Evolutionary conservation across 2,113 vertebrate genomes (phyloP).

Genomic region (Telmatochromis brichardi): DNA sequence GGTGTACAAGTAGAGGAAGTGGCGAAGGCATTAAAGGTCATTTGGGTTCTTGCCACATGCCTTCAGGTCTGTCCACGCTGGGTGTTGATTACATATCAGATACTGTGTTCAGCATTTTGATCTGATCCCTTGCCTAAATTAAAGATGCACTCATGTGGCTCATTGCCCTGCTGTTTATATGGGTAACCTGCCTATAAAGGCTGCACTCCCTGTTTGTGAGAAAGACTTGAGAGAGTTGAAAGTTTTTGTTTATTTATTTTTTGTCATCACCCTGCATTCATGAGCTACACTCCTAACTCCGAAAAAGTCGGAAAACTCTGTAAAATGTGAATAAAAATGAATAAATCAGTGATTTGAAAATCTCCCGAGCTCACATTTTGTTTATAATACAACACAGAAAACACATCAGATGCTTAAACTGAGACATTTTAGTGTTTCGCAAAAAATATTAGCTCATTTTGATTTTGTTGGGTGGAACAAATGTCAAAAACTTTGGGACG

Average conservation of each 20-base stretch:
- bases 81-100: neutral
- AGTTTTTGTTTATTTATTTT: neutral
- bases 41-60: neutral
- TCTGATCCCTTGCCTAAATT: neutral
- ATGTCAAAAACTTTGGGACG: neutral
- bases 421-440: fast-evolving
- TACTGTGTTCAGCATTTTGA: neutral
- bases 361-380: neutral
- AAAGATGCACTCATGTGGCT: neutral
- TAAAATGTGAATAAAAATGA: fast-evolving
- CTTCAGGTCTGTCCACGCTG: neutral
- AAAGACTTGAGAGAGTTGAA: neutral
- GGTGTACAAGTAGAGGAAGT: neutral
- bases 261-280: neutral
- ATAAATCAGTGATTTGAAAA: neutral
- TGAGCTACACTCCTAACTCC: fast-evolving
- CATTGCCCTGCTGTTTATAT: neutral
- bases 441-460: neutral
- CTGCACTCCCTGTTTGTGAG: neutral
- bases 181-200: neutral
- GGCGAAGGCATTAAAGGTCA: neutral
- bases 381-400: neutral
- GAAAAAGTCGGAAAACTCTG: fast-evolving
- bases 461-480: neutral
- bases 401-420: neutral